Conservation (phyloP, 2,113 vertebrate species). For the Rhinopithecus roxellana region DNA sequence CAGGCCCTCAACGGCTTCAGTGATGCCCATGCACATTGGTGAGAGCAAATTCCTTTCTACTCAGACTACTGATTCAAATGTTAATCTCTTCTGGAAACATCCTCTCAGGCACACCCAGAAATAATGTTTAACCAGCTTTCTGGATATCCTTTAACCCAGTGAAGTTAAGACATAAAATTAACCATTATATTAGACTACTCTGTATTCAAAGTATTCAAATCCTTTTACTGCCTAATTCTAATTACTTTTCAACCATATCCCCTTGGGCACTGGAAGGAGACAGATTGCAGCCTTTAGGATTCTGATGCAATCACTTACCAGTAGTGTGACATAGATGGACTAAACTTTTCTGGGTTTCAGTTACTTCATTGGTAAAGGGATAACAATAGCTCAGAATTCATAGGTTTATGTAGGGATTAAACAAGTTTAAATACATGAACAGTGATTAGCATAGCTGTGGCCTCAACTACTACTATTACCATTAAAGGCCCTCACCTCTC, state of each 20-base stretch:
- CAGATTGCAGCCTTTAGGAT: not conserved
- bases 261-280: not conserved
- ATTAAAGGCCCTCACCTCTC: not conserved
- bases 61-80: not conserved
- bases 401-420: not conserved
- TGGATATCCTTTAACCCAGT: not conserved
- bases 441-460: not conserved
- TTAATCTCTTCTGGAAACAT: not conserved
- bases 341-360: not conserved
- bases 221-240: not conserved
- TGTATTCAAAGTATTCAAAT: not conserved
- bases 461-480: not conserved
- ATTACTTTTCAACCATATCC: not conserved
- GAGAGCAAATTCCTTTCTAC: not conserved
- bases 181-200: not conserved
- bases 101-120: not conserved
- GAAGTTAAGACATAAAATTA: not conserved
- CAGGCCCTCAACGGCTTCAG: not conserved
- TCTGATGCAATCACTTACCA: not conserved
- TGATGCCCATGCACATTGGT: not conserved
- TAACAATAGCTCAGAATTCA: not conserved
- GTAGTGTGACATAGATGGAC: not conserved
- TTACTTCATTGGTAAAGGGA: not conserved
- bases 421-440: not conserved
- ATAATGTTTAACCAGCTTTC: not conserved